phyloP scores from a whole-genome alignment of 1,140 invertebrate species.

The Delia radicum region DNA sequence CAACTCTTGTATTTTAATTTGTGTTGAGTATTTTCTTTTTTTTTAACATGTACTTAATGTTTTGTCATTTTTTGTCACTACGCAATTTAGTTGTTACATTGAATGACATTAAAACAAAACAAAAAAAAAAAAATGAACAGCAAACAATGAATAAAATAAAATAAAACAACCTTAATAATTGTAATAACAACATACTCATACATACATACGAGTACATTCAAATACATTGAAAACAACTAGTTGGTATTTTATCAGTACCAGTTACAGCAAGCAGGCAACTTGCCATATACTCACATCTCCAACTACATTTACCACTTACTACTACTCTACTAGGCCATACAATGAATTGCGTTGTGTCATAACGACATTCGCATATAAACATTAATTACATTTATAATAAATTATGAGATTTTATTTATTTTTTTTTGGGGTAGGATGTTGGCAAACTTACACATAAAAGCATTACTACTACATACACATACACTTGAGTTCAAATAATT shows the following conservation, averaged over 20 bases:
- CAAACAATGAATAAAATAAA: neutral
- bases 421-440: neutral
- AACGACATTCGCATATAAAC: neutral
- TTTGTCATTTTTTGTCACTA: neutral
- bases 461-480: neutral
- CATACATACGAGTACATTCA: neutral
- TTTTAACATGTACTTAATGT: neutral
- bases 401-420: neutral
- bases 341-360: neutral
- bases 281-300: neutral
- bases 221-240: neutral
- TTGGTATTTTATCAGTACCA: neutral
- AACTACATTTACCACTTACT: neutral
- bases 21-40: too few species aligned
- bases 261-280: neutral
- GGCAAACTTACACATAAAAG: neutral
- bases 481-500: too few species aligned
- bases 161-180: neutral
- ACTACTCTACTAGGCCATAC: neutral
- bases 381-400: slow-evolving; percentile 3
- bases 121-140: neutral
- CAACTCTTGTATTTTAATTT: too few species aligned
- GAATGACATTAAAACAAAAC: neutral
- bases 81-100: neutral
- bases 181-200: neutral